Evolutionary conservation across 2,113 vertebrate genomes (phyloP).

Genomic region (Calcarius ornatus): DNA sequence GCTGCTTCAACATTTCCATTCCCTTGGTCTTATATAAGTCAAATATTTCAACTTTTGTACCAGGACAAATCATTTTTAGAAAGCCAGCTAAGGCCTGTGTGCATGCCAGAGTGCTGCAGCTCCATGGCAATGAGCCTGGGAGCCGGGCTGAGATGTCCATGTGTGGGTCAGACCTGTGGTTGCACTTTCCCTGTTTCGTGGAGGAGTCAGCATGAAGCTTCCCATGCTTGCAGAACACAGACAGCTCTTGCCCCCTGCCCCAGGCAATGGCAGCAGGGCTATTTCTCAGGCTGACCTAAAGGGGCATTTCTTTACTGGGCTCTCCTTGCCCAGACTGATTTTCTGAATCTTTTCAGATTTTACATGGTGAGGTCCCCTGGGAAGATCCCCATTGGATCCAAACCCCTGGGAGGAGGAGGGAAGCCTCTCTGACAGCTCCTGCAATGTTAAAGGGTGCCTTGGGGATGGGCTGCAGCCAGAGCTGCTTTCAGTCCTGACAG

Average conservation of each 20-base stretch:
- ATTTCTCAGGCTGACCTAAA: not conserved
- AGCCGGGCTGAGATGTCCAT: not conserved
- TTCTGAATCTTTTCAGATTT: not conserved
- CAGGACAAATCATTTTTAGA: not conserved
- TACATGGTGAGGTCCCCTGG: rapidly evolving
- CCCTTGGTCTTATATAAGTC: not conserved
- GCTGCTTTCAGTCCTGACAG: not conserved
- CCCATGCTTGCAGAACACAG: not conserved
- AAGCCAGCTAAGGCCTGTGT: rapidly evolving
- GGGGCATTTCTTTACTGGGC: not conserved
- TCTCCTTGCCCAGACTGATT: not conserved
- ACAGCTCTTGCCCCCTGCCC: not conserved
- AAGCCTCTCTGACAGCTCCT: not conserved
- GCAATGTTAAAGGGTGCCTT: not conserved
- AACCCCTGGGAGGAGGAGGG: not conserved
- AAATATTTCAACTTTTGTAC: not conserved
- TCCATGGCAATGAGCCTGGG: not conserved
- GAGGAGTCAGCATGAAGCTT: not conserved
- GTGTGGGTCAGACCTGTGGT: not conserved
- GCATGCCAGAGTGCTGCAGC: not conserved
- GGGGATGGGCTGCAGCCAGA: not conserved
- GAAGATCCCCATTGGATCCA: rapidly evolving
- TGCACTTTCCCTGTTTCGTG: not conserved
- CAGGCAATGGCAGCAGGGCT: not conserved
- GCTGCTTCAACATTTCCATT: not conserved